These are phyloP conservation scores for Ageneiosus marmoratus DNA, from an alignment of 2,113 vertebrate genomes.

Conservation along the genomic window DNA sequence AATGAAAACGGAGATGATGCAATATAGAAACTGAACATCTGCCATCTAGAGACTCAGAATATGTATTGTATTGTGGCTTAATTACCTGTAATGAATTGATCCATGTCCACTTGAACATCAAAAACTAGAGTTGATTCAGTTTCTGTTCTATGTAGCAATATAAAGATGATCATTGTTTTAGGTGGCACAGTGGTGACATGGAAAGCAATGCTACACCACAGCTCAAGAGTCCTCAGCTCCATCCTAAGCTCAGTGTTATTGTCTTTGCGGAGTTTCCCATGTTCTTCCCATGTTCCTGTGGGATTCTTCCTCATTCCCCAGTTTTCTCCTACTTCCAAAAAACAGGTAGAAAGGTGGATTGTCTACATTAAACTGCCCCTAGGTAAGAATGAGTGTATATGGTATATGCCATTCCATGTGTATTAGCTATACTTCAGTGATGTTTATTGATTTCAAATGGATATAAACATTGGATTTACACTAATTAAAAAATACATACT, in stretches of 20 bases:
- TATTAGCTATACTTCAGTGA: background rate
- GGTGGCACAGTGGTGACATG: background rate
- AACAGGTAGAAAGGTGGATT: background rate
- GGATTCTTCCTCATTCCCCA: background rate
- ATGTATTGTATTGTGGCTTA: background rate
- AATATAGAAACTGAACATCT: constrained; percentile 22
- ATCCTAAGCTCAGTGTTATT: background rate
- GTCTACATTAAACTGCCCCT: background rate
- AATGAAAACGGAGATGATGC: constrained; percentile 30
- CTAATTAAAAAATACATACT: background rate
- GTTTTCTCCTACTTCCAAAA: background rate
- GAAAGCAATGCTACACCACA: background rate
- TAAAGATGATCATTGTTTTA: background rate
- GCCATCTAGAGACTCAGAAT: background rate
- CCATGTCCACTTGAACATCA: background rate
- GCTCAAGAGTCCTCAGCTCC: background rate
- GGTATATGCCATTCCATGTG: background rate
- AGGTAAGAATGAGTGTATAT: background rate
- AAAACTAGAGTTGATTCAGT: background rate
- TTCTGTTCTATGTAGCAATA: background rate
- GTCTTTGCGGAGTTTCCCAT: background rate
- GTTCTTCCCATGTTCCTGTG: background rate
- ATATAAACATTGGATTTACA: background rate
- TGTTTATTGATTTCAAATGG: background rate
- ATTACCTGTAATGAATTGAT: background rate